These are phyloP conservation scores for Archaeoteleia sp. DNA, from an alignment of 2,888 invertebrate genomes.

Conservation along the genomic window DNA sequence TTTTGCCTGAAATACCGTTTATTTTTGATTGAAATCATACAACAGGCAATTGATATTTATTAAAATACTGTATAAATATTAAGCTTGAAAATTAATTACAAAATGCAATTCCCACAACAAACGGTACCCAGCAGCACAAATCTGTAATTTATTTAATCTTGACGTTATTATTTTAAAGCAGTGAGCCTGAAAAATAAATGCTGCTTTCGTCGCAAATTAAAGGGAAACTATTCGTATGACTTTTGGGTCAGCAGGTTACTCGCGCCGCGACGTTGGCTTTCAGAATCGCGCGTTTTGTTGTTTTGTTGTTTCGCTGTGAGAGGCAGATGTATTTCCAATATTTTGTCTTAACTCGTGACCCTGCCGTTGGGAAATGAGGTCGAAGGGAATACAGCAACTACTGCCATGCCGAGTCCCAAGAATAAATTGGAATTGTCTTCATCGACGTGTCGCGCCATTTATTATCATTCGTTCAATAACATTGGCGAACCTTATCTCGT, in stretches of 20 bases:
- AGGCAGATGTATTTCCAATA: conserved; percentile 61
- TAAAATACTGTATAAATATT: too few species aligned
- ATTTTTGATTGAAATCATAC: too few species aligned
- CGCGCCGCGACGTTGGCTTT: conserved; percentile 4
- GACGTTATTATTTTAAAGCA: neutral
- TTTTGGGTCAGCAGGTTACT: conserved; percentile 26
- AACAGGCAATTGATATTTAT: too few species aligned
- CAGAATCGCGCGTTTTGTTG: conserved; percentile 20
- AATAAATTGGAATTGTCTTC: conserved; percentile 71
- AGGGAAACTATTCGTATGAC: conserved; percentile 28
- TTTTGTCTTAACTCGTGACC: conserved; percentile 51
- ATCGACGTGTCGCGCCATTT: conserved; percentile 65
- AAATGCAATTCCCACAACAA: neutral
- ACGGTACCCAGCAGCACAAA: neutral
- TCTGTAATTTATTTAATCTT: conserved; percentile 10
- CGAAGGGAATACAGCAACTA: conserved; percentile 29
- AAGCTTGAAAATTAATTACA: too few species aligned
- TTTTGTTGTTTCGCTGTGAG: conserved; percentile 12
- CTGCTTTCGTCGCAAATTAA: conserved; percentile 22
- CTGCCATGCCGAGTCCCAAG: conserved; percentile 35
- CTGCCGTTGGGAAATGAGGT: conserved; percentile 16
- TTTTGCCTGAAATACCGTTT: too few species aligned
- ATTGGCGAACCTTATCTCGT: conserved; percentile 46
- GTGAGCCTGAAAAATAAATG: conserved; percentile 18
- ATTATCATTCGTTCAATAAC: conserved; percentile 70